Conservation (phyloP, 2,888 invertebrate genomes). For the Patella pellucida region DNA sequence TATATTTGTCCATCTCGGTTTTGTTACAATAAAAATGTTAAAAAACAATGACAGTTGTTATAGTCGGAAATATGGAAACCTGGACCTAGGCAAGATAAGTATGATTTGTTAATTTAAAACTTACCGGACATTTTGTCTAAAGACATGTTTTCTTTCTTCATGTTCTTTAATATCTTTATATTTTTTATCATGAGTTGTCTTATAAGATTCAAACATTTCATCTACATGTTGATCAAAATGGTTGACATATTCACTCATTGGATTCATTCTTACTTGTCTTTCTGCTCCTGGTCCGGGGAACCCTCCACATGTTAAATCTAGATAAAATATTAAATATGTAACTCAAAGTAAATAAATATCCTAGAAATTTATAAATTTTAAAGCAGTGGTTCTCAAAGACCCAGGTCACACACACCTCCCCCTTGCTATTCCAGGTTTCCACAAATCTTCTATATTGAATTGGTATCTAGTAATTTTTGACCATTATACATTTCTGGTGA, state of each 20-base stretch:
- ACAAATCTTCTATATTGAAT: too few species aligned
- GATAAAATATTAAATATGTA: neutral
- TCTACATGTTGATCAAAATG: slow-evolving; percentile 77
- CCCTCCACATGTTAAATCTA: slow-evolving; percentile 71
- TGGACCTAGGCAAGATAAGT: too few species aligned
- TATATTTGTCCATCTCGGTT: neutral
- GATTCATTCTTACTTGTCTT: slow-evolving; percentile 81
- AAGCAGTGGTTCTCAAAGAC: too few species aligned
- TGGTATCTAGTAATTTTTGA: too few species aligned
- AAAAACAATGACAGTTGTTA: too few species aligned
- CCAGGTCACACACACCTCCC: too few species aligned
- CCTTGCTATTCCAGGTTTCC: too few species aligned
- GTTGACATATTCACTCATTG: slow-evolving; percentile 91
- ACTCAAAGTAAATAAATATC: too few species aligned
- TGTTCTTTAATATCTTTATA: slow-evolving; percentile 81
- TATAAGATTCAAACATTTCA: slow-evolving; percentile 83
- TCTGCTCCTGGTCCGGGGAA: slow-evolving; percentile 85
- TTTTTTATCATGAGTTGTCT: slow-evolving; percentile 79
- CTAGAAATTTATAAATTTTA: too few species aligned
- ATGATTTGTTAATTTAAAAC: neutral
- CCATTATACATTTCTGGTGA: too few species aligned
- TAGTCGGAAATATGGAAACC: too few species aligned
- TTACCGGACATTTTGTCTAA: slow-evolving; percentile 83
- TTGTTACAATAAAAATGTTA: neutral
- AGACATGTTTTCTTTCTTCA: slow-evolving; percentile 80